Evolutionary conservation across 2,797 vertebrate species (phyloP).

Genomic region (Halcyon badia): DNA sequence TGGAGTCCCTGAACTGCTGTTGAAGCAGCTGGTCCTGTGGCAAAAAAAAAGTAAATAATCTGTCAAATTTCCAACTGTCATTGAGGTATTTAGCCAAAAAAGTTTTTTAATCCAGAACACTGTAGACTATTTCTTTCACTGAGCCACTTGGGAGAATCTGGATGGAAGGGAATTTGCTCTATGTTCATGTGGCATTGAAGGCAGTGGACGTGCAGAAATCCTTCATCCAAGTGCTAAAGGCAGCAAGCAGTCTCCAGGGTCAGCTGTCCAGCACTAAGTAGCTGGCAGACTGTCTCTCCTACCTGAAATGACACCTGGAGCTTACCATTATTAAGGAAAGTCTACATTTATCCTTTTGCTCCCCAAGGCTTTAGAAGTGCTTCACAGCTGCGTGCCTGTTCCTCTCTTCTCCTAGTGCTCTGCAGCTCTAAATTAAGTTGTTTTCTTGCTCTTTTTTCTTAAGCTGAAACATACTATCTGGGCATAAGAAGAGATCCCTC

Average conservation of each 20-base stretch:
- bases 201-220: neutral
- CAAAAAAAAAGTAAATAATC: neutral
- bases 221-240: neutral
- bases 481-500: neutral
- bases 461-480: neutral
- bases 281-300: neutral
- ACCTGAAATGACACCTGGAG: neutral
- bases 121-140: neutral
- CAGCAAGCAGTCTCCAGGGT: neutral
- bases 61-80: neutral
- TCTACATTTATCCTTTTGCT: neutral
- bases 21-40: neutral
- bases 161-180: neutral
- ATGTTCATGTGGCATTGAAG: rapidly evolving
- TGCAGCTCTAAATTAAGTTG: neutral
- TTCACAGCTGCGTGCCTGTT: neutral
- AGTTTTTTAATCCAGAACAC: neutral
- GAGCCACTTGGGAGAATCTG: neutral
- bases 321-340: neutral
- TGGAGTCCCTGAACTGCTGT: neutral
- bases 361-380: neutral
- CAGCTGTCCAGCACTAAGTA: neutral
- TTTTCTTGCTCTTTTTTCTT: neutral
- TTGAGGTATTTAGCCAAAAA: neutral
- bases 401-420: neutral